A percentile compares a stretch with the other conserved stretches of the same genome.
phyloP scores from a whole-genome alignment of 2,888 invertebrate species.

The Melanostoma mellinum region DNA sequence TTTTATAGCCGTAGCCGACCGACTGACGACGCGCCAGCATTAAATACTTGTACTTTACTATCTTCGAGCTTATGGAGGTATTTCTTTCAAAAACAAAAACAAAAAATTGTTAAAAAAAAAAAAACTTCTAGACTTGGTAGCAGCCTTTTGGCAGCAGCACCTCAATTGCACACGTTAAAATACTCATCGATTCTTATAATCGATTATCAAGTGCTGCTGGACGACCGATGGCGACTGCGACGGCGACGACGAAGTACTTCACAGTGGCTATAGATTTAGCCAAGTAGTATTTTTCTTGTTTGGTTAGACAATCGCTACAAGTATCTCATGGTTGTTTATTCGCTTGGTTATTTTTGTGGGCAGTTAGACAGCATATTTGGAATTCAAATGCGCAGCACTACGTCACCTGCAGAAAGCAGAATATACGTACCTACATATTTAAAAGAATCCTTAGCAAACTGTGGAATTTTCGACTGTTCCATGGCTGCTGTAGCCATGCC shows the following conservation, averaged over 20 bases:
- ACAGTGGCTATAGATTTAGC: background rate
- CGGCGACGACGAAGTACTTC: background rate
- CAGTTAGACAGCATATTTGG: slow-evolving; percentile 8
- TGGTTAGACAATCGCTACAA: slow-evolving; percentile 17
- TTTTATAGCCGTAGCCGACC: slow-evolving; percentile 39
- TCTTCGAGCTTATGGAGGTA: slow-evolving; percentile 36
- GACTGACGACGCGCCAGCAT: slow-evolving; percentile 58
- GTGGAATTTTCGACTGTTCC: slow-evolving; percentile 30
- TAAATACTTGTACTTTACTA: slow-evolving; percentile 62
- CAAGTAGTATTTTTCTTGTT: slow-evolving; percentile 7
- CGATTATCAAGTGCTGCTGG: slow-evolving; percentile 21
- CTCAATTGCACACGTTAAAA: slow-evolving; percentile 27
- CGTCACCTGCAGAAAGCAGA: slow-evolving; percentile 37
- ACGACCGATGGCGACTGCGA: background rate
- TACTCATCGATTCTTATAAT: slow-evolving; percentile 50
- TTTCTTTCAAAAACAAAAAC: background rate
- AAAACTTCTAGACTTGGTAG: background rate
- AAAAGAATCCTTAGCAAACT: slow-evolving; percentile 29
- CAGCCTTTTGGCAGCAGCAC: slow-evolving; percentile 35
- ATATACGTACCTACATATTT: too few relatives aligned
- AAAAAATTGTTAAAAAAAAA: too few relatives aligned
- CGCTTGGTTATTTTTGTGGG: background rate
- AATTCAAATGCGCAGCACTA: slow-evolving; percentile 20
- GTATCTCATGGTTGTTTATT: slow-evolving; percentile 20
- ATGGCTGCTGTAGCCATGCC: slow-evolving; percentile 2